Conservation (phyloP, 2,797 vertebrate species). For the Sebastes reedi region DNA sequence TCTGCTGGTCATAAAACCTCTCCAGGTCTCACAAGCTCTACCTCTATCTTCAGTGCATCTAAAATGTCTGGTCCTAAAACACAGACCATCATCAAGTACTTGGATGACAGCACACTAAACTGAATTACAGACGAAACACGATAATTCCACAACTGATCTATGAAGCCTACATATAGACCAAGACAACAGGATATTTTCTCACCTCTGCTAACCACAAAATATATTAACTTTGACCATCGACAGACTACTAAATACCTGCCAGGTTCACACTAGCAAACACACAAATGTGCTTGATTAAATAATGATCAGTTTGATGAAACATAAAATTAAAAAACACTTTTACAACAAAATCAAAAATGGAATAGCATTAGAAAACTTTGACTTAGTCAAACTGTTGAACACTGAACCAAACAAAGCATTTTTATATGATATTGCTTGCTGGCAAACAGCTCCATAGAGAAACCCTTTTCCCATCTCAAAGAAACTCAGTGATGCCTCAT, state of each 20-base stretch:
- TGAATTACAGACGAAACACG: slow-evolving; percentile 21
- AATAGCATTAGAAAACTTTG: slow-evolving; percentile 26
- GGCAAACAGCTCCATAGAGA: slow-evolving; percentile 22
- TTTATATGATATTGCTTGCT: slow-evolving; percentile 38
- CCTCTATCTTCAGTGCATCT: slow-evolving; percentile 17
- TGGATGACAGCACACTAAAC: slow-evolving; percentile 11
- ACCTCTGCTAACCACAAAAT: slow-evolving; percentile 27
- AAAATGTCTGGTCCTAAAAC: slow-evolving; percentile 5
- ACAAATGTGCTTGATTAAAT: slow-evolving; percentile 44
- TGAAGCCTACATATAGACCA: slow-evolving; percentile 18
- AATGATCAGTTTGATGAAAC: slow-evolving; percentile 24
- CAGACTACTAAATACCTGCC: slow-evolving; percentile 9
- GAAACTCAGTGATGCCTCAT: slow-evolving; percentile 15
- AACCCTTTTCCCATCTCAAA: neutral
- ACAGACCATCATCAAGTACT: slow-evolving; percentile 18
- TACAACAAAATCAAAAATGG: slow-evolving; percentile 42
- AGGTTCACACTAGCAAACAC: slow-evolving; percentile 25
- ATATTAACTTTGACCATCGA: slow-evolving; percentile 13
- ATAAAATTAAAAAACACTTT: slow-evolving; percentile 29
- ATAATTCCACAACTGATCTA: slow-evolving; percentile 26
- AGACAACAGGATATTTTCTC: slow-evolving; percentile 7
- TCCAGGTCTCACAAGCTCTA: neutral
- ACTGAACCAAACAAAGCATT: neutral
- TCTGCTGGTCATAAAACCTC: neutral
- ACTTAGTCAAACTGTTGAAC: slow-evolving; percentile 11